Evolutionary conservation across 2,888 invertebrate genomes (phyloP).

Genomic region (Sphaeridia pumilis): DNA sequence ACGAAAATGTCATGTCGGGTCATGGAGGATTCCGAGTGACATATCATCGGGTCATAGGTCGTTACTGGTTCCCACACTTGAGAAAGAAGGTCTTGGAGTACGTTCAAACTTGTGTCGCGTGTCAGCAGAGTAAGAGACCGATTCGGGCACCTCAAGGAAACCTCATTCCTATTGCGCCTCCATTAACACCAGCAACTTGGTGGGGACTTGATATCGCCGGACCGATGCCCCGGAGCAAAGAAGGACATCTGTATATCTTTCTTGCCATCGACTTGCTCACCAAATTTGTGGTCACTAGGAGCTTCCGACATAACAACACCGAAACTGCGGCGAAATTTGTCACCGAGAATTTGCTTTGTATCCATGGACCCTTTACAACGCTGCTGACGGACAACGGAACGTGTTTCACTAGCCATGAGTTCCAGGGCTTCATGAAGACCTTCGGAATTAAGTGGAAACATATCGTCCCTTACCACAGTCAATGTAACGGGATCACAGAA

Average conservation of each 20-base stretch:
- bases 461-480: neutral
- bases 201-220: constrained; percentile 2
- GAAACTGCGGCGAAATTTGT: neutral
- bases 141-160: neutral
- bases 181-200: neutral
- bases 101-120: neutral
- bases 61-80: neutral
- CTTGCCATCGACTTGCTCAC: constrained; percentile 1
- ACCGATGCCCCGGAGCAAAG: neutral
- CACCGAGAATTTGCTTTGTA: neutral
- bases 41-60: neutral
- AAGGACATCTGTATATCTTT: constrained; percentile 5
- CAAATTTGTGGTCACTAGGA: constrained; percentile 2
- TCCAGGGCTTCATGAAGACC: neutral
- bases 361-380: neutral
- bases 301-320: neutral
- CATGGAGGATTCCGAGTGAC: constrained; percentile 4
- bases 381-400: constrained; percentile 1
- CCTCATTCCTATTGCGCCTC: neutral
- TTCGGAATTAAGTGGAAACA: neutral
- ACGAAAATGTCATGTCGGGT: neutral
- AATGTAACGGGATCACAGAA: neutral
- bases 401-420: neutral
- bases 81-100: neutral
- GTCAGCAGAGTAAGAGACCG: neutral